Conservation (phyloP, 2,888 invertebrate genomes). For the Limnephilus lunatus region DNA sequence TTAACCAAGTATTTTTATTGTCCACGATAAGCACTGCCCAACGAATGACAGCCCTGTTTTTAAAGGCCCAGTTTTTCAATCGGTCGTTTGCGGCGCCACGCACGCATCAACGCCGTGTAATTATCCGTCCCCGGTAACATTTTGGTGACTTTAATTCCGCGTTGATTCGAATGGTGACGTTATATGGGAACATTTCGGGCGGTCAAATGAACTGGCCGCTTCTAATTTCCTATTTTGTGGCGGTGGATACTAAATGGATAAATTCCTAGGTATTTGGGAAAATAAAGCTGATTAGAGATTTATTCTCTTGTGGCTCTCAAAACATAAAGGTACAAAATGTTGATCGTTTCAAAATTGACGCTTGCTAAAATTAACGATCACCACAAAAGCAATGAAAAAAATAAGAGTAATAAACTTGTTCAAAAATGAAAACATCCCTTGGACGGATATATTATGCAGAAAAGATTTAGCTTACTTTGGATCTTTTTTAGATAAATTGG, state of each 20-base stretch:
- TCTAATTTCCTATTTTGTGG: background rate
- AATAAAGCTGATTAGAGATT: background rate
- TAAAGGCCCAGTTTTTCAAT: conserved; percentile 8
- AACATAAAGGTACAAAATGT: background rate
- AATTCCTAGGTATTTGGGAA: background rate
- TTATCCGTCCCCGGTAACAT: conserved; percentile 11
- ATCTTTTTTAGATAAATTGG: too few relatives aligned
- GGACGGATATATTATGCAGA: too few relatives aligned
- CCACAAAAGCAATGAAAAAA: background rate
- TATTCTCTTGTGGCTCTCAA: background rate
- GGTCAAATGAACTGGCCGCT: conserved; percentile 9
- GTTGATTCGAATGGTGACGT: conserved; percentile 39
- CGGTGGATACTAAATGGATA: background rate
- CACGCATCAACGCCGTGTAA: conserved; percentile 15
- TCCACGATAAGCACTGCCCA: background rate
- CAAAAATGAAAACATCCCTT: too few relatives aligned
- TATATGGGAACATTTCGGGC: background rate
- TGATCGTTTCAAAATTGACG: background rate
- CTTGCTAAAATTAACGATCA: background rate
- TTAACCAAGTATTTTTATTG: background rate
- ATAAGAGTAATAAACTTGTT: too few relatives aligned
- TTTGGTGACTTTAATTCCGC: conserved; percentile 5
- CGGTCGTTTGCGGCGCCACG: conserved; percentile 35
- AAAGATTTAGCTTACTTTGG: too few relatives aligned
- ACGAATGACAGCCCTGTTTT: background rate